Percentiles rank a stretch among this genome's conserved stretches.
Conservation (phyloP, 2,797 vertebrate genomes). For the Gephyroberyx darwinii region DNA sequence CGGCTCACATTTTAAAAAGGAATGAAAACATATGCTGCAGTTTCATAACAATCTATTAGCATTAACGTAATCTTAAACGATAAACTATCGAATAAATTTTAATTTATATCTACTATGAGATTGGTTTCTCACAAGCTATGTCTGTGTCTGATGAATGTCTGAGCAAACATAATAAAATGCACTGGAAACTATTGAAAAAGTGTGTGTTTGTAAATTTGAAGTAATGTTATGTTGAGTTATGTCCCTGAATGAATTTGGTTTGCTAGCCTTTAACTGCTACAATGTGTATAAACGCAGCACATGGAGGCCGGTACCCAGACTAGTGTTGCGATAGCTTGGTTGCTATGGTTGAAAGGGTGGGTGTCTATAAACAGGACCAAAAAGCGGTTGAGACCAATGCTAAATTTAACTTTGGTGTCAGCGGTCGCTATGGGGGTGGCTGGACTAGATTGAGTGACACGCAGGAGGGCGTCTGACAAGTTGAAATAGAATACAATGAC, state of each 20-base stretch:
- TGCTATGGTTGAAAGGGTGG: constrained; percentile 15
- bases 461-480: background rate
- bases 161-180: constrained; percentile 78
- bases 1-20: constrained; percentile 55
- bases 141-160: constrained; percentile 70
- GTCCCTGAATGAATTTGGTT: background rate
- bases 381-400: constrained; percentile 28
- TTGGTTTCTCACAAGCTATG: constrained; percentile 63
- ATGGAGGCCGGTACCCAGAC: constrained; percentile 1
- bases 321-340: background rate
- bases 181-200: constrained; percentile 68
- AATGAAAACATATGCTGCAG: constrained; percentile 41
- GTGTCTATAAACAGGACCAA: constrained; percentile 31
- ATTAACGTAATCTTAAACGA: constrained; percentile 65
- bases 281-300: too few relatives aligned
- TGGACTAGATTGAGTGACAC: constrained; percentile 53
- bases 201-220: background rate
- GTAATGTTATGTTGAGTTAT: background rate
- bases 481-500: constrained; percentile 31
- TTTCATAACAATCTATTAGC: constrained; percentile 49
- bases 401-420: constrained; percentile 70
- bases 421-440: constrained; percentile 38
- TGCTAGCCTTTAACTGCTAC: too few relatives aligned
- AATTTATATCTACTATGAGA: constrained; percentile 70
- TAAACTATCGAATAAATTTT: constrained; percentile 53